phyloP scores from a whole-genome alignment of 2,113 vertebrate genomes.

The Rostratula benghalensis region DNA sequence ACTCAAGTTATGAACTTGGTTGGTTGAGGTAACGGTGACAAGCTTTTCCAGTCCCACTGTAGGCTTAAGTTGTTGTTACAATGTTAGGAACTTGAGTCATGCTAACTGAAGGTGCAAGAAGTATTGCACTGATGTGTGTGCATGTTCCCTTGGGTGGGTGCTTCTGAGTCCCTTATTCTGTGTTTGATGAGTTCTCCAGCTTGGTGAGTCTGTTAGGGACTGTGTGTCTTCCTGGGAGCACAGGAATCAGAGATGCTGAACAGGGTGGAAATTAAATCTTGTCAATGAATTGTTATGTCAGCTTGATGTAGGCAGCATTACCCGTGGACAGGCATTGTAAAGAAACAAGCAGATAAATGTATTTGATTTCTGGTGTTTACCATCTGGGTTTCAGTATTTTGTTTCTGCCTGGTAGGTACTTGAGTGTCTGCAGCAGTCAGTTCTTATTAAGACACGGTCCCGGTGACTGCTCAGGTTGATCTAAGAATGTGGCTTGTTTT shows the following conservation, averaged over 20 bases:
- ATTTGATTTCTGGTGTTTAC: not conserved
- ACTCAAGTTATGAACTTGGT: not conserved
- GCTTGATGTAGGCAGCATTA: not conserved
- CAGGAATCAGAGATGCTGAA: fast-evolving
- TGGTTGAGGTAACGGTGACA: not conserved
- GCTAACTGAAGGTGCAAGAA: not conserved
- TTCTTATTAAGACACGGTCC: not conserved
- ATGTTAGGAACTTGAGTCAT: not conserved
- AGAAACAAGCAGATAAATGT: not conserved
- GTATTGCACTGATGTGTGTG: fast-evolving
- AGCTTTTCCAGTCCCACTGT: not conserved
- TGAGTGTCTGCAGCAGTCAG: fast-evolving
- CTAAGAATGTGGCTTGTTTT: not conserved
- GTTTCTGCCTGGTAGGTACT: not conserved
- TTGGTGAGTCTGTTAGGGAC: fast-evolving
- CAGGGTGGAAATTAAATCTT: not conserved
- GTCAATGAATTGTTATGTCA: fast-evolving
- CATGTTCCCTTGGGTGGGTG: fast-evolving
- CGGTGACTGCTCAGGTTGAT: not conserved
- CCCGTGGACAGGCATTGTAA: fast-evolving
- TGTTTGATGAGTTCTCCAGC: not conserved
- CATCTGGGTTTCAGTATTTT: not conserved
- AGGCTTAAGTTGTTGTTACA: not conserved
- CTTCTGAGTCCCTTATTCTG: not conserved
- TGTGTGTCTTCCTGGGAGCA: not conserved